These are phyloP conservation scores for Chymomyza fuscimana DNA, from an alignment of 2,888 invertebrate genomes.

Conservation along the genomic window DNA sequence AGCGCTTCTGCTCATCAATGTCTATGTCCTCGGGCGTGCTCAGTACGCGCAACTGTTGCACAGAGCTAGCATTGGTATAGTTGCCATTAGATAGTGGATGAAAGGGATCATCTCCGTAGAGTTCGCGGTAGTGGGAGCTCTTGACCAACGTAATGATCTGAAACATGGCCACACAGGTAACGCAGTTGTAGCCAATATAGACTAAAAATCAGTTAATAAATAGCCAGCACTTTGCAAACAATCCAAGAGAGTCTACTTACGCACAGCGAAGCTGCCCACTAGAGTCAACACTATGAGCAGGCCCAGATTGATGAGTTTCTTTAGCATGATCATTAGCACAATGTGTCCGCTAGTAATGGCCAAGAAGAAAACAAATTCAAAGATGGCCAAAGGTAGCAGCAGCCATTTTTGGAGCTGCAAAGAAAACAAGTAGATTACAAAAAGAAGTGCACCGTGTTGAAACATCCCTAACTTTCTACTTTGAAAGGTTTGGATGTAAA, in stretches of 20 bases:
- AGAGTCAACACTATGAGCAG: constrained; percentile 74
- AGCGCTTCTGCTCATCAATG: constrained; percentile 67
- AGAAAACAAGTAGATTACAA: not conserved
- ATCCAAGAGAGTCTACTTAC: constrained; percentile 53
- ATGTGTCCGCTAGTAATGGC: constrained; percentile 60
- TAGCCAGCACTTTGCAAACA: not conserved
- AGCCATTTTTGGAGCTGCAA: constrained; percentile 71
- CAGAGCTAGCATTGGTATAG: constrained; percentile 21
- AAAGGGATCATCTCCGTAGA: constrained; percentile 78
- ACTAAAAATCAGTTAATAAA: constrained; percentile 51
- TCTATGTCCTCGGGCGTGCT: constrained; percentile 67
- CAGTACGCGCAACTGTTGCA: constrained; percentile 66
- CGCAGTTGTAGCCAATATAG: constrained; percentile 73
- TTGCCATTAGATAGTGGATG: constrained; percentile 37
- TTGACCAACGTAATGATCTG: constrained; percentile 74
- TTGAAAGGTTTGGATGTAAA: too few relatives aligned
- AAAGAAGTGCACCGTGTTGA: not conserved
- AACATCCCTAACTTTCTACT: too few relatives aligned
- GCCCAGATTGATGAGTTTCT: constrained; percentile 69
- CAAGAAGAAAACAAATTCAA: constrained; percentile 63
- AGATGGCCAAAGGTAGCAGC: constrained; percentile 70
- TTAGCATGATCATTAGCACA: constrained; percentile 73
- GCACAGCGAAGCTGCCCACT: constrained; percentile 74
- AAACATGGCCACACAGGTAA: constrained; percentile 71
- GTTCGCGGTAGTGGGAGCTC: constrained; percentile 63